Evolutionary conservation across 2,797 vertebrate genomes (phyloP).

Genomic region (Pogonophryne albipinna): DNA sequence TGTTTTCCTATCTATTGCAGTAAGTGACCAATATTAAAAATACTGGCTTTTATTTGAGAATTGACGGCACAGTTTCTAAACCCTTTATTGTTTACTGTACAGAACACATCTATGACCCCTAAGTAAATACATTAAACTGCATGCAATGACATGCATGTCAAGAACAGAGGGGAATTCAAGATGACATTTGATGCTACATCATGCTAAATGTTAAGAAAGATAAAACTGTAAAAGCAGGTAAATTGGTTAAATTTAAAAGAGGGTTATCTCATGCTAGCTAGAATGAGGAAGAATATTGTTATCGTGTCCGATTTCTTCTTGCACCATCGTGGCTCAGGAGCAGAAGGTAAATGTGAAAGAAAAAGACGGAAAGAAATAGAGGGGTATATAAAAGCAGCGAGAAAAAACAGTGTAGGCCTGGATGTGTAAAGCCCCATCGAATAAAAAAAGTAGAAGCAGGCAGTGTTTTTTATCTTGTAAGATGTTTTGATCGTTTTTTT

Average conservation of each 20-base stretch:
- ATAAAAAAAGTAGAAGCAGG: constrained; percentile 4
- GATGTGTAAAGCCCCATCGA: constrained; percentile 27
- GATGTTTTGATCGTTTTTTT: constrained; percentile 5
- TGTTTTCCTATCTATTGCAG: not conserved
- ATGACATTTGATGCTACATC: constrained; percentile 65
- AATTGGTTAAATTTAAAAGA: constrained; percentile 75
- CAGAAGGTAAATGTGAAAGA: constrained; percentile 37
- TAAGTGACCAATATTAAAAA: not conserved
- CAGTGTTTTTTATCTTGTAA: constrained; percentile 6
- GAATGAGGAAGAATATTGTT: constrained; percentile 65
- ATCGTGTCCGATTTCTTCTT: constrained; percentile 66
- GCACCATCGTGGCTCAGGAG: constrained; percentile 64
- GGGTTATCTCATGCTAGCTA: constrained; percentile 84
- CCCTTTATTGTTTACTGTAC: not conserved
- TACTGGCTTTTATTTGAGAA: constrained; percentile 58
- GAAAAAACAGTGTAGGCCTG: constrained; percentile 23
- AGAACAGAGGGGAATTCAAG: constrained; percentile 72
- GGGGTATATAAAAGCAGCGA: not conserved
- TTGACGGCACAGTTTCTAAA: constrained; percentile 38
- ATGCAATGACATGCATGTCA: constrained; percentile 82
- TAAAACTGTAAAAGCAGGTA: constrained; percentile 70
- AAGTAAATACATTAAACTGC: constrained; percentile 49
- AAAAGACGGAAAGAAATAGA: constrained; percentile 30
- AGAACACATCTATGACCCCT: constrained; percentile 22
- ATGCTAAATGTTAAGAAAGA: constrained; percentile 77